Percentiles rank a stretch among this genome's conserved stretches.
Conservation (phyloP, 1,140 invertebrate genomes). For the silkworm (Bombyx mori) region ASM3026992v2 NC_085123.1:788501-789000, state of each 20-base stretch:
- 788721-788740: conserved; percentile 94
- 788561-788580: conserved; percentile 66
- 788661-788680: conserved; percentile 81
- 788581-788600: conserved; percentile 63
- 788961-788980: too few species aligned
- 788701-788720: conserved; percentile 82
- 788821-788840: conserved; percentile 2
- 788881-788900: too few species aligned
- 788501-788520: conserved; percentile 33
- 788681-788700: conserved; percentile 82
- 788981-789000: too few species aligned
- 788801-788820: conserved; percentile 53
- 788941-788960: too few species aligned
- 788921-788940: too few species aligned
- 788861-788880: too few species aligned
- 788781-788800: conserved; percentile 45
- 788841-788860: background rate
- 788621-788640: conserved; percentile 83
- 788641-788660: conserved; percentile 77
- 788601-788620: conserved; percentile 84
- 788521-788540: conserved; percentile 31
- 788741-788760: conserved; percentile 14
- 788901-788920: too few species aligned
- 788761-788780: too few species aligned
- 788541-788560: conserved; percentile 63